Evolutionary conservation across 2,888 invertebrate genomes (phyloP).

Genomic region (Thyatira batis): DNA sequence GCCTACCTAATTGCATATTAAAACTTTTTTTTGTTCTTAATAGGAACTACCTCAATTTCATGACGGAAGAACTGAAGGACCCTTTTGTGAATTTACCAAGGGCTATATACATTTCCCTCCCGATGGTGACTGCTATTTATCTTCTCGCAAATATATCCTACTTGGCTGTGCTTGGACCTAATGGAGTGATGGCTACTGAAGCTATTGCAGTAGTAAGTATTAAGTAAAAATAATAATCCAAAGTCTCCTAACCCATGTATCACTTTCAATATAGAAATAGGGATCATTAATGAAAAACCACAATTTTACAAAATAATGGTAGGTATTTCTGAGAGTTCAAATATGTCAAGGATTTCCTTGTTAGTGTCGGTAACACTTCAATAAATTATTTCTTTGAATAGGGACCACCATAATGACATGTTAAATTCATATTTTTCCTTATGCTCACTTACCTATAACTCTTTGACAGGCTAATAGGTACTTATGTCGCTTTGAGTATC

Average conservation of each 20-base stretch:
- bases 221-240: neutral
- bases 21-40: neutral
- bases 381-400: too few relatives aligned
- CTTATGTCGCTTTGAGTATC: too few relatives aligned
- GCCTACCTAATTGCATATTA: slow-evolving; percentile 25
- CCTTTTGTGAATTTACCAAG: slow-evolving; percentile 94
- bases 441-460: neutral
- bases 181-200: slow-evolving; percentile 92
- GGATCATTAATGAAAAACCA: too few relatives aligned
- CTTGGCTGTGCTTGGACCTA: slow-evolving; percentile 91
- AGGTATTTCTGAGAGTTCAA: too few relatives aligned
- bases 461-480: neutral
- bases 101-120: slow-evolving; percentile 95
- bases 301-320: too few relatives aligned
- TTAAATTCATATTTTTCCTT: neutral
- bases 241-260: too few relatives aligned
- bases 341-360: too few relatives aligned
- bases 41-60: slow-evolving; percentile 95
- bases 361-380: too few relatives aligned
- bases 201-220: slow-evolving; percentile 96
- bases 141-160: slow-evolving; percentile 94
- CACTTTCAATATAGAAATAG: too few relatives aligned
- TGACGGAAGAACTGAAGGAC: slow-evolving; percentile 94
- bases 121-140: slow-evolving; percentile 93
- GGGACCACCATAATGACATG: too few relatives aligned